These are phyloP conservation scores for Grus americana DNA, from an alignment of 2,113 vertebrate species.

Conservation along the genomic window DNA sequence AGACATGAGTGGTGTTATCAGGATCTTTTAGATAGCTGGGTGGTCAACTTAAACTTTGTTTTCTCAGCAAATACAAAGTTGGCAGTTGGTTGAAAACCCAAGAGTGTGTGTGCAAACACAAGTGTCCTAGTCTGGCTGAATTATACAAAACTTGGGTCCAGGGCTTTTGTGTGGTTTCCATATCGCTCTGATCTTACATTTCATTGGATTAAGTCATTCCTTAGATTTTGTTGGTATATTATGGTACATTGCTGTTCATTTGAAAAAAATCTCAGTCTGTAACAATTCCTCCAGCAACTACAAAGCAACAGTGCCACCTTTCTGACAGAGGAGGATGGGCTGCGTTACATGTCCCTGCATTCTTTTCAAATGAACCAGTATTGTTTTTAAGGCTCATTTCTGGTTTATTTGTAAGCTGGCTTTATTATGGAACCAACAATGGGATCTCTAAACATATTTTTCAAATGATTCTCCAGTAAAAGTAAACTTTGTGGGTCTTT, in stretches of 20 bases:
- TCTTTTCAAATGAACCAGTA: constrained; percentile 51
- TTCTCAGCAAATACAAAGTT: constrained; percentile 70
- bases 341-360: not conserved
- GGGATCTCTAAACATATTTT: constrained; percentile 48
- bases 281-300: constrained; percentile 49
- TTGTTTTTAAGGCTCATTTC: constrained; percentile 21
- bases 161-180: constrained; percentile 50
- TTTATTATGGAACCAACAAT: constrained; percentile 38
- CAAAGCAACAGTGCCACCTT: constrained; percentile 94
- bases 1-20: constrained; percentile 58
- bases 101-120: constrained; percentile 36
- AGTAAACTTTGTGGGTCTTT: constrained; percentile 29
- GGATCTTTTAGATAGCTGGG: constrained; percentile 69
- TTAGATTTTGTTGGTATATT: constrained; percentile 59
- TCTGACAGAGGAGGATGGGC: constrained; percentile 75
- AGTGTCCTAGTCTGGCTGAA: constrained; percentile 46
- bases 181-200: constrained; percentile 67
- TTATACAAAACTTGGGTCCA: constrained; percentile 46
- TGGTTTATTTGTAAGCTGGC: constrained; percentile 61
- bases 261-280: not conserved
- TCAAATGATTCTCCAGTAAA: constrained; percentile 42
- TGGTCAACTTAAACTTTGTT: constrained; percentile 72
- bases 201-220: constrained; percentile 61
- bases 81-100: constrained; percentile 61
- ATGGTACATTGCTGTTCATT: constrained; percentile 35